These are phyloP conservation scores for Gavialis gangeticus DNA, from an alignment of 2,113 vertebrate genomes.

Conservation along the genomic window DNA sequence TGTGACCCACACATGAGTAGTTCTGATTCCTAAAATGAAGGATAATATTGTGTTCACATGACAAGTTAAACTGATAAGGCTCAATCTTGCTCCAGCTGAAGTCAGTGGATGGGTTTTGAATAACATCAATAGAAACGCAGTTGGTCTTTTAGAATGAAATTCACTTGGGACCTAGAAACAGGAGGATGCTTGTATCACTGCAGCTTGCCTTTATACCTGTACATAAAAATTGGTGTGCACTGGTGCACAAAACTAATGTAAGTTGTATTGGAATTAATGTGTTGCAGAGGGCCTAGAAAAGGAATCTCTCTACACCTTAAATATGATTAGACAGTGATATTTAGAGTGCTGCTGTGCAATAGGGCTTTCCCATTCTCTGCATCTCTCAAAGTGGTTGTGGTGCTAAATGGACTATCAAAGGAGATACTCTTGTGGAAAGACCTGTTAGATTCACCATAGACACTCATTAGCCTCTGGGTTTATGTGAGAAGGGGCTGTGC, in stretches of 20 bases:
- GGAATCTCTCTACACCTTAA: neutral
- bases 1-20: neutral
- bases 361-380: neutral
- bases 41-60: neutral
- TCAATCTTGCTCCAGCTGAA: neutral
- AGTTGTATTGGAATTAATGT: no score
- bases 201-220: no score
- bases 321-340: neutral
- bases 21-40: neutral
- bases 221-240: no score
- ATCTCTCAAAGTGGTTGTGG: neutral
- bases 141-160: neutral
- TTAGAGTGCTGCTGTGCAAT: neutral
- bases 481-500: no score
- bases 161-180: neutral
- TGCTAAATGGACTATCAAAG: neutral
- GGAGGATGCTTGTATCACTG: no score
- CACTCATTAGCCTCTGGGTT: neutral
- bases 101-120: neutral
- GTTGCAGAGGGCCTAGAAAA: neutral
- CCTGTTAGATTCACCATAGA: neutral
- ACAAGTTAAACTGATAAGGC: neutral
- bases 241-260: no score
- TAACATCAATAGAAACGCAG: neutral
- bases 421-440: neutral